Conservation (phyloP, 1,140 invertebrate species). For the Drosophila ercepeae region DNA sequence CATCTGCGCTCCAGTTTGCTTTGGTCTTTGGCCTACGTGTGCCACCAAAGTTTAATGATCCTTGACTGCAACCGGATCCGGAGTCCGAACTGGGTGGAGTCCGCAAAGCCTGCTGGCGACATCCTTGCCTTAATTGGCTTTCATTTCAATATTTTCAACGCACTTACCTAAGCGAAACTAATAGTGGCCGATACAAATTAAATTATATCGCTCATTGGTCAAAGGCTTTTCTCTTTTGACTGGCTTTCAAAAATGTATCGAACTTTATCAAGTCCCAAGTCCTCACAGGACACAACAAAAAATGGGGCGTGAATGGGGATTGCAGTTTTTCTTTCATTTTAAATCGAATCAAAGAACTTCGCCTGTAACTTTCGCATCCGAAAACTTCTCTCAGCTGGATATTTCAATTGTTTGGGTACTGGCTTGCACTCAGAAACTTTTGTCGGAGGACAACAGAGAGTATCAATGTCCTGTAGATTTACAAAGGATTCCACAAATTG, state of each 20-base stretch:
- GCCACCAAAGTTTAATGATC: slow-evolving; percentile 71
- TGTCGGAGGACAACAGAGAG: background rate
- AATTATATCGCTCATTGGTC: slow-evolving; percentile 6
- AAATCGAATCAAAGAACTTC: slow-evolving; percentile 33
- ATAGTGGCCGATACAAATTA: slow-evolving; percentile 10
- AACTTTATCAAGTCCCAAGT: slow-evolving; percentile 14
- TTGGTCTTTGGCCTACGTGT: slow-evolving; percentile 19
- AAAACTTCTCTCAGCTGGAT: slow-evolving; percentile 2
- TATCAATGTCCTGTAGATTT: background rate
- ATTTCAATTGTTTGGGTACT: slow-evolving; percentile 14
- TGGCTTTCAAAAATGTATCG: slow-evolving; percentile 7
- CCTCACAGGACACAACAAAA: background rate
- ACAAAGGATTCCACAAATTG: background rate
- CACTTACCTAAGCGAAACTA: slow-evolving; percentile 26
- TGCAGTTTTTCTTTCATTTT: slow-evolving; percentile 9
- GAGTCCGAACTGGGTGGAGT: slow-evolving; percentile 32
- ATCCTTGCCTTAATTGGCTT: slow-evolving; percentile 36
- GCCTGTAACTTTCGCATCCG: slow-evolving; percentile 5
- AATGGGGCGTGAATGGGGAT: background rate
- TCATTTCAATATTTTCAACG: slow-evolving; percentile 34
- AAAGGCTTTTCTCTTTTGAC: slow-evolving; percentile 20
- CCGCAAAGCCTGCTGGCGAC: slow-evolving; percentile 26
- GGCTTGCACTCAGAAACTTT: slow-evolving; percentile 18
- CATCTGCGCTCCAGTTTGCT: slow-evolving; percentile 27
- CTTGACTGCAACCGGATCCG: slow-evolving; percentile 76